Evolutionary conservation across 2,888 invertebrate genomes (phyloP), one percentile per base, ranked within the genome.

Genomic region (Hyppa rectilinea): DNA sequence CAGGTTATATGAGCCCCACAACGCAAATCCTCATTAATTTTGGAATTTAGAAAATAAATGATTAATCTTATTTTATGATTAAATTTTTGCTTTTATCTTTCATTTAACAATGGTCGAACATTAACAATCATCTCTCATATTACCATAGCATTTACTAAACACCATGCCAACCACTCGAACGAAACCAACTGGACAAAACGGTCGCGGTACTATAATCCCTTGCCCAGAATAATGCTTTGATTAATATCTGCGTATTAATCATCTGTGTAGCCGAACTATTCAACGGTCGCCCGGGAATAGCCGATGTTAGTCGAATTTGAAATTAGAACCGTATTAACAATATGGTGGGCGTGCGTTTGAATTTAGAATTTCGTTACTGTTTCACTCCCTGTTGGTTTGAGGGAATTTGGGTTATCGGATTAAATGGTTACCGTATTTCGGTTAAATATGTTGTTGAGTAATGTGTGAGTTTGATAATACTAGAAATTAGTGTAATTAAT

Each of bases 171-270:
- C 49, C 65, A 71, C 56, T 63, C 68, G 73, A 47, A 73, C 65
- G 56, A 67, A 71, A 63, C 78, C 68, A 58, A 71, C 53, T 40
- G 67, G 65, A 72, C 78, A 78, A 82, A 78, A 78, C 43, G 68
- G 36, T 68, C 62, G 55, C 58, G 50, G 58, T 78, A 63, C 72
- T 65, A 73, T 78, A 78, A 80, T 81, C 78, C 82, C 40, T 45
- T 47, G 17, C 38, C 55, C 88, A 86, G 88, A 89, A 92, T 92
- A 92, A 92, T 92, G 90, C 89, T 88, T 88, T 93, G 93, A 92
- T 92, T 93, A 93, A 93, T 93, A 92, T 87, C 90, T 87, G 87
- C 90, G 87, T 90, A 92, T 92, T 92, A 92, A 92, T 93, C 93
- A 93, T 92, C 88, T 88, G 90, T 87, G 88, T 86, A 88, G 87